Base-by-base conservation (phyloP, 2,797 vertebrate genomes). In the Lutjanus campechanus region DNA sequence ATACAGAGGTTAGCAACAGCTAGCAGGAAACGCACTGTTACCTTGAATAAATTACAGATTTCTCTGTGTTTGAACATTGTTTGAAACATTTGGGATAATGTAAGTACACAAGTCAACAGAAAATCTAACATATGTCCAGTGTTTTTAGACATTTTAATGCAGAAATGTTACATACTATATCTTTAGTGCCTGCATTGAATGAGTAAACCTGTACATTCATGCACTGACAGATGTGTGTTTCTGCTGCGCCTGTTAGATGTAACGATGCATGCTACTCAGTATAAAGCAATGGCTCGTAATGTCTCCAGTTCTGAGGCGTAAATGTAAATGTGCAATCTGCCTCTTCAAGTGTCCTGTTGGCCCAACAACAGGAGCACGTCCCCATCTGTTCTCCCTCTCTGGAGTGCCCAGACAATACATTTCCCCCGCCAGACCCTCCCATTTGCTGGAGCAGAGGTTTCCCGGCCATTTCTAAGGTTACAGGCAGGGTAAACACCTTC, bases 311-410 rank as follows among this genome's bases (percentile, higher is more conserved):
- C 95, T 77, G 90, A 97, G 96, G 95, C 95, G 74, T 96, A 96
- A 94, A 94, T 97, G 93, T 96, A 96, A 95, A 98, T 97, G 97
- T 96, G 96, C 96, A 97, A 96, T 94, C 95, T 97, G 95, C 96
- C 95, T 88, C 41, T 97, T 93, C 95, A 88, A 92, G 95, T 96
- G 93, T 96, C 96, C 91, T 96, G 94, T 92, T 96, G 96, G 93
- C 93, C 95, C 89, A 97, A 96, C 84, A 96, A 96, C 0, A 96
- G 96, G 93, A 96, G 95, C 89, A 95, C 94, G 93, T 97, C 96
- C 95, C 97, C 97, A 95, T 98, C 97, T 97, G 97, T 97, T 98
- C 82, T 79, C 86, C 92, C 94, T 93, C 94, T 93, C 93, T 86
- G 88, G 93, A 95, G 82, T 91, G 90, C 92, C 92, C 95, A 96